A percentile compares a stretch with the other conserved stretches of the same genome.
These are phyloP conservation scores for Oasisia sp. DNA, from an alignment of 2,888 invertebrate genomes.

Conservation along the genomic window DNA sequence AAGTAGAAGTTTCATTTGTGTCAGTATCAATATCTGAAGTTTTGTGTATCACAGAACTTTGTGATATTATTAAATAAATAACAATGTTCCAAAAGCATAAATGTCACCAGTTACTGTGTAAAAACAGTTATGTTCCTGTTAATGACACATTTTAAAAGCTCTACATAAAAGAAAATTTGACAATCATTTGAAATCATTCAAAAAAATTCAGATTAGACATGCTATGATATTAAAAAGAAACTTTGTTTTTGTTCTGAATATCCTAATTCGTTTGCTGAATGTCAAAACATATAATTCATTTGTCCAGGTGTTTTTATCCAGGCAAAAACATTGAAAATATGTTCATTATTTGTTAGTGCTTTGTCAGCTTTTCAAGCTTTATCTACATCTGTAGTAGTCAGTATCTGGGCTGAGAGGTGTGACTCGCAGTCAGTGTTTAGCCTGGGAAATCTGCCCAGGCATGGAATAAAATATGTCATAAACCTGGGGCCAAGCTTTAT, in stretches of 20 bases:
- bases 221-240: too few species aligned
- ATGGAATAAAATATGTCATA: too few species aligned
- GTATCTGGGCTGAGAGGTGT: too few species aligned
- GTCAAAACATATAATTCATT: neutral
- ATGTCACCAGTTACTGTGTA: neutral
- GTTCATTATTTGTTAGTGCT: too few species aligned
- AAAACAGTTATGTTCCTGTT: neutral
- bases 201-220: too few species aligned
- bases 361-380: too few species aligned
- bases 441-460: too few species aligned
- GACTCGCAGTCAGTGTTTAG: too few species aligned
- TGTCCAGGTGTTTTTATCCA: neutral
- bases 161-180: neutral
- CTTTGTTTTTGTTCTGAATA: neutral
- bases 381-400: too few species aligned
- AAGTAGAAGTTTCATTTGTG: neutral
- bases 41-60: neutral
- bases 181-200: neutral
- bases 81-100: neutral
- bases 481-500: too few species aligned
- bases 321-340: too few species aligned
- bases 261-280: neutral
- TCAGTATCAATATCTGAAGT: neutral
- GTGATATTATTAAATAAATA: neutral
- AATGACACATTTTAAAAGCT: neutral